Evolutionary conservation across 2,888 invertebrate genomes (phyloP), one percentile per base, ranked within the genome.

Genomic region (Trisateles emortualis): DNA sequence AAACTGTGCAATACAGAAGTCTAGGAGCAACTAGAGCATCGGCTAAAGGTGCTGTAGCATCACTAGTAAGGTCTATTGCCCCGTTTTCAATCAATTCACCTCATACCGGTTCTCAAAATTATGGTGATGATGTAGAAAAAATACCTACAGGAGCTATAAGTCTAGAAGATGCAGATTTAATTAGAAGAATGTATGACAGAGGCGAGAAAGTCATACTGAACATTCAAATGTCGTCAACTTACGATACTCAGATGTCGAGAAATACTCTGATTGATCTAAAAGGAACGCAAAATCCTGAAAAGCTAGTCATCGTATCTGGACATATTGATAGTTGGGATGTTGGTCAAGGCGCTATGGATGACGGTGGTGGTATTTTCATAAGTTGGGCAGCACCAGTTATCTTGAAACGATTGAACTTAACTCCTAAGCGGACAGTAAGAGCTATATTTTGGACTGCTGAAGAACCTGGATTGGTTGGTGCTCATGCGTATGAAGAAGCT

Each of bases 261-360:
- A 98, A 98, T 81, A 94, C 95, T 0, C 84, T 97, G 6, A 94
- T 95, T 0, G 97, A 97, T 84, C 88, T 96, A 8, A 87, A 81
- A 71, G 96, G 96, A 0, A 81, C 76, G 0, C 67, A 78, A 11
- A 46, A 79, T 1, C 84, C 87, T 2, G 88, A 92, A 13, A 86
- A 87, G 59, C 88, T 96, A 0, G 97, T 97, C 0, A 90, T 97
- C 14, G 94, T 97, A 13, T 96, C 97, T 1, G 97, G 97, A 10
- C 97, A 97, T 81, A 92, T 97, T 19, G 97, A 97, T 76, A 96
- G 96, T 76, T 97, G 97, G 97, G 97, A 97, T 83, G 96, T 97
- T 9, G 97, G 97, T 0, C 94, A 96, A 70, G 97, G 97, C 11
- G 97, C 97, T 4, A 96, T 97, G 97, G 97, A 97, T 79, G 97